phyloP scores from a whole-genome alignment of 1,140 invertebrate genomes.

The Nebria ingens region DNA sequence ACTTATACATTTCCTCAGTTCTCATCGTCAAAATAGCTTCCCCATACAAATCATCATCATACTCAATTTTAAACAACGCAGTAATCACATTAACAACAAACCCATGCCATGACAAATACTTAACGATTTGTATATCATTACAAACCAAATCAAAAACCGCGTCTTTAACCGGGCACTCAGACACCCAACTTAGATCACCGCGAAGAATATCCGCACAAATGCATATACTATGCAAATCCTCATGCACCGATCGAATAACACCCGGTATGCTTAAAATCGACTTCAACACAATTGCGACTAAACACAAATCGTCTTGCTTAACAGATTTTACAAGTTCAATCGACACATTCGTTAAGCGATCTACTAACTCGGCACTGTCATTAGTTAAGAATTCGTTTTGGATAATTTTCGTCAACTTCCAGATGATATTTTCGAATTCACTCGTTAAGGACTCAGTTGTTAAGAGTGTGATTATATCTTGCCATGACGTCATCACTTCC shows the following conservation, averaged over 20 bases:
- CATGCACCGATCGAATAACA: neutral
- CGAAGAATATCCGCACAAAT: neutral
- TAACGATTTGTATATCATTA: constrained; percentile 18
- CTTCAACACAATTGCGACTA: neutral
- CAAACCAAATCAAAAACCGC: neutral
- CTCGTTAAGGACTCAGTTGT: constrained; percentile 18
- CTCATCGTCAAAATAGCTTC: constrained; percentile 16
- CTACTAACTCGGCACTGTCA: constrained; percentile 8
- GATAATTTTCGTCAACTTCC: constrained; percentile 29
- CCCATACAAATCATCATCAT: constrained; percentile 20
- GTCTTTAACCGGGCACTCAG: neutral
- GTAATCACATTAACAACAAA: constrained; percentile 19
- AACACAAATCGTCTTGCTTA: neutral
- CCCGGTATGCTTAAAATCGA: neutral
- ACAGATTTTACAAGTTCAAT: constrained; percentile 20
- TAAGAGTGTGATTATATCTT: constrained; percentile 36
- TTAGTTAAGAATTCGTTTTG: constrained; percentile 29
- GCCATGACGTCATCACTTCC: constrained; percentile 43
- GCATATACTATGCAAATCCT: neutral
- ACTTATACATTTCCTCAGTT: constrained; percentile 17
- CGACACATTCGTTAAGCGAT: constrained; percentile 20
- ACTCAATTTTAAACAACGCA: constrained; percentile 18
- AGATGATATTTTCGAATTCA: constrained; percentile 25
- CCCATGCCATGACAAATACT: constrained; percentile 25
- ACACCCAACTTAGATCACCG: neutral